A percentile compares a stretch with the other conserved stretches of the same genome.
These are phyloP conservation scores for Argyresthia albistria DNA, from an alignment of 2,888 invertebrate genomes.

Conservation along the genomic window DNA sequence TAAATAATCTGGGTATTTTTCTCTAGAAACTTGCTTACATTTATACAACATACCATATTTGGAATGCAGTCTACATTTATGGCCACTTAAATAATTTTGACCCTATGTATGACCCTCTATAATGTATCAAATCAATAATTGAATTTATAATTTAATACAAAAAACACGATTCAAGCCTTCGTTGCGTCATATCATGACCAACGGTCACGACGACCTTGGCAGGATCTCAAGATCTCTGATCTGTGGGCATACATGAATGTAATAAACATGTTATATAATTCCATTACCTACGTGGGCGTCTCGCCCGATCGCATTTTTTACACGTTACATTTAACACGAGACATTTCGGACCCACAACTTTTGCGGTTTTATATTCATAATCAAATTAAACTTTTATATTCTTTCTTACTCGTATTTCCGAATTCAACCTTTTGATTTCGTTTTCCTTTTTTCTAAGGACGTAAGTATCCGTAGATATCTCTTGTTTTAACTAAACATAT, in stretches of 20 bases:
- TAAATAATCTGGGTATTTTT: too few relatives aligned
- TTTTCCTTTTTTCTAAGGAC: neutral
- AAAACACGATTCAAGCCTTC: constrained; percentile 40
- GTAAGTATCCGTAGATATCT: neutral
- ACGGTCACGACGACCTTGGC: constrained; percentile 40
- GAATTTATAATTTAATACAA: constrained; percentile 16
- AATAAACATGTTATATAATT: constrained; percentile 1
- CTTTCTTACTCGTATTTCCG: too few relatives aligned
- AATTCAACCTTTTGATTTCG: too few relatives aligned
- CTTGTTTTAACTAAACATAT: constrained; percentile 8
- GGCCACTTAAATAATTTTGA: neutral
- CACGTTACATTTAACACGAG: neutral
- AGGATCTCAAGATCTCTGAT: constrained; percentile 26
- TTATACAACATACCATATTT: too few relatives aligned
- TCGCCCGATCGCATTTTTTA: neutral
- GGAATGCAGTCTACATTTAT: too few relatives aligned
- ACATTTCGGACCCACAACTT: neutral
- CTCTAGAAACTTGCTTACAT: too few relatives aligned
- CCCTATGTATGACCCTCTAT: constrained; percentile 1
- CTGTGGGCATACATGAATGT: neutral
- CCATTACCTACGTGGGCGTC: neutral
- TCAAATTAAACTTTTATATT: too few relatives aligned
- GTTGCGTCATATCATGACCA: constrained; percentile 34
- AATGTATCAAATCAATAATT: constrained; percentile 9
- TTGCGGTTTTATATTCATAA: neutral